Conservation (phyloP, 2,113 vertebrate species). For the Chloebia gouldiae region DNA sequence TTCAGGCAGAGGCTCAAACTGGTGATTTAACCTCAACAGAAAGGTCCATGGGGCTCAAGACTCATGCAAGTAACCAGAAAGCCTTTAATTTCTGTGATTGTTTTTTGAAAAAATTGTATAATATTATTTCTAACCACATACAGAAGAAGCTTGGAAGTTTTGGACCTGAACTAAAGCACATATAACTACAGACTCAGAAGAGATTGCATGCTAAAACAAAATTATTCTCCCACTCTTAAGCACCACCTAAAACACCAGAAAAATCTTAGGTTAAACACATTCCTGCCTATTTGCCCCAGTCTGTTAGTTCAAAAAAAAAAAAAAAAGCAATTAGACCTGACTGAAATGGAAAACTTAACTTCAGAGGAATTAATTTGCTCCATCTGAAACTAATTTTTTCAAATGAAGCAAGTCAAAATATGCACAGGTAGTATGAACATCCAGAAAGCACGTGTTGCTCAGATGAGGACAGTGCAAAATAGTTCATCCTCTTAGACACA, state of each 20-base stretch:
- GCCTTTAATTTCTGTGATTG: neutral
- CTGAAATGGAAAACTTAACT: neutral
- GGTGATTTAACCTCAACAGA: neutral
- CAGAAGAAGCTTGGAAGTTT: neutral
- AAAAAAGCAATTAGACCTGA: neutral
- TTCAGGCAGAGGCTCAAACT: neutral
- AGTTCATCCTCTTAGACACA: neutral
- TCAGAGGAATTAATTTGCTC: neutral
- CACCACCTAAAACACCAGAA: neutral
- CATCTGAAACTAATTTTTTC: neutral
- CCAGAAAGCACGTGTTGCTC: neutral
- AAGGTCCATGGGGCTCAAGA: neutral
- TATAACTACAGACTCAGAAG: neutral
- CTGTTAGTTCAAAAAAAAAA: neutral
- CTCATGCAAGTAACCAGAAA: neutral
- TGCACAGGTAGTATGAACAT: neutral
- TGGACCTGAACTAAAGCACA: neutral
- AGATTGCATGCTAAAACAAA: neutral
- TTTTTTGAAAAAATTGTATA: neutral
- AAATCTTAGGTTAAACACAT: neutral
- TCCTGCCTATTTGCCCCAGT: neutral
- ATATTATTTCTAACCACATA: neutral
- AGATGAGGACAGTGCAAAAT: neutral
- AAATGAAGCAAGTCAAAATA: neutral
- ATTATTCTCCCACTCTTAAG: neutral